Percentiles rank a stretch among this genome's conserved stretches.
Conservation (phyloP, 1,140 invertebrate species). For the Lepidurus arcticus region DNA sequence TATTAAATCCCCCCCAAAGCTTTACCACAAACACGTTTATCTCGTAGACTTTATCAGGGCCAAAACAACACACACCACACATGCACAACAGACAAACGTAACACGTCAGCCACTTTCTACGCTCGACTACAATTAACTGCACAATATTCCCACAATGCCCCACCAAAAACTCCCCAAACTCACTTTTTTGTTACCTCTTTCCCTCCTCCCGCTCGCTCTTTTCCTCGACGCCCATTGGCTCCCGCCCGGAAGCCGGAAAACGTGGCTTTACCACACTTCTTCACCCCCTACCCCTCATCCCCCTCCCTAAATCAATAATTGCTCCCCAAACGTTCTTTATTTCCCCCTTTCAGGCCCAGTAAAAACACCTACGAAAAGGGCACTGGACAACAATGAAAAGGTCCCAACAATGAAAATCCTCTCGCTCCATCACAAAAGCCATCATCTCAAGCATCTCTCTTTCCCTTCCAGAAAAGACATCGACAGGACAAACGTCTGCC, state of each 20-base stretch:
- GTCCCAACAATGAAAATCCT: neutral
- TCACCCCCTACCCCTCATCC: neutral
- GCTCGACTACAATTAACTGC: slow-evolving; percentile 3
- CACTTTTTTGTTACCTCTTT: neutral
- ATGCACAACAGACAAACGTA: neutral
- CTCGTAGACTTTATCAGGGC: neutral
- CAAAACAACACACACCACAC: neutral
- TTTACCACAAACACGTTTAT: neutral
- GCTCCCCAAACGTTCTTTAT: neutral
- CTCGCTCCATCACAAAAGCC: neutral
- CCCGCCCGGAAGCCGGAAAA: neutral
- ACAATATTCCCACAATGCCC: neutral
- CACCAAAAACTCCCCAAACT: neutral
- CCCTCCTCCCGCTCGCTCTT: neutral
- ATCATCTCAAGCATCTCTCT: neutral
- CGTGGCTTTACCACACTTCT: neutral
- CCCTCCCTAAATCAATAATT: neutral
- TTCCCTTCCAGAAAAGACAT: neutral
- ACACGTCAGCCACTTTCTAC: neutral
- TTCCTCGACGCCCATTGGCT: neutral
- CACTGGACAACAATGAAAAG: neutral
- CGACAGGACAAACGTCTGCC: neutral
- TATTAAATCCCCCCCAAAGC: neutral
- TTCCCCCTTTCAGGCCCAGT: neutral
- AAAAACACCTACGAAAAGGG: neutral